phyloP scores from a whole-genome alignment of 2,888 invertebrate genomes.

The Eueremaeus valkanovi region DNA sequence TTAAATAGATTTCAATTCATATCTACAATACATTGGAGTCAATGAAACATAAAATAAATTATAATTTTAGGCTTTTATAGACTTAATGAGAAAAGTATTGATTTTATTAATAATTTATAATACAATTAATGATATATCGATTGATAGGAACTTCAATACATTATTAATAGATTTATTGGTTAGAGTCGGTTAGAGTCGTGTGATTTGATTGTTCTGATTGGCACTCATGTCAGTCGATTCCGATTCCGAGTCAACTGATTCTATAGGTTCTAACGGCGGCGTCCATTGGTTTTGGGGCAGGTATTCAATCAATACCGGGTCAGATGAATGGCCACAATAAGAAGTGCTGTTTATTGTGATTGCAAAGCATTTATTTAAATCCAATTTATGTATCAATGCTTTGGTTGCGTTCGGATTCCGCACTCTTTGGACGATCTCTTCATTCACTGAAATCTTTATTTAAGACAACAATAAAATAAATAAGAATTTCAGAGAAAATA shows the following conservation, averaged over 20 bases:
- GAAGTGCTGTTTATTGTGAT: conserved; percentile 36
- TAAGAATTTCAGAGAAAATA: too few species aligned
- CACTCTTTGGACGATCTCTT: conserved; percentile 42
- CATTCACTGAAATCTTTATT: conserved; percentile 44
- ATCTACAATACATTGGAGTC: too few species aligned
- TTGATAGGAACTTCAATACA: too few species aligned
- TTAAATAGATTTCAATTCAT: too few species aligned
- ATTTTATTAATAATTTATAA: too few species aligned
- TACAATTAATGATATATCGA: too few species aligned
- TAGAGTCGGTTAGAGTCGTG: not conserved
- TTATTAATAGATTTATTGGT: too few species aligned
- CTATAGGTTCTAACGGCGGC: not conserved
- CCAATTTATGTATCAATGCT: conserved; percentile 42
- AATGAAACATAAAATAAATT: too few species aligned
- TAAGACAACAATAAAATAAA: not conserved
- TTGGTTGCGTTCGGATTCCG: conserved; percentile 43
- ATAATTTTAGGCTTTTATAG: too few species aligned
- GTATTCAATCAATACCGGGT: not conserved
- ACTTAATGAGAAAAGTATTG: too few species aligned
- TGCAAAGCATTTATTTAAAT: conserved; percentile 38
- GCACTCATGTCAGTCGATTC: not conserved
- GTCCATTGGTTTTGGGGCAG: not conserved
- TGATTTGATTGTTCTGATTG: not conserved
- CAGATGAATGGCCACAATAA: not conserved
- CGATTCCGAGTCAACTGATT: not conserved